A percentile compares a stretch with the other conserved stretches of the same genome.
Conservation (phyloP, 2,888 invertebrate species). For the Chrysolina oricalcia region DNA sequence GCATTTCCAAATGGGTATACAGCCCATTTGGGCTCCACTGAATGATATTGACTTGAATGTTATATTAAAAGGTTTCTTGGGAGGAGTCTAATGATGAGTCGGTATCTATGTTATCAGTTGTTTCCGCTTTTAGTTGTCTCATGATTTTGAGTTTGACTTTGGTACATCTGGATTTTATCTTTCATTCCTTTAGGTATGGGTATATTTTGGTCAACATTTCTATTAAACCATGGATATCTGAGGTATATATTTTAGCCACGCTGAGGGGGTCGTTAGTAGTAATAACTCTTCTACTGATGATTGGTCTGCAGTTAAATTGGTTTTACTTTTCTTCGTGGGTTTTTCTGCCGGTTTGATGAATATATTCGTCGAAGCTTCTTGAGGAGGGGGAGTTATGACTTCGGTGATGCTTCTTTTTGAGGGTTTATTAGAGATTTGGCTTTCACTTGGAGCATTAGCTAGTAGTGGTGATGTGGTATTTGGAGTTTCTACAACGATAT, state of each 20-base stretch:
- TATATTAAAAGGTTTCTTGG: not conserved
- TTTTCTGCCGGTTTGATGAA: too few relatives aligned
- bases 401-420: too few relatives aligned
- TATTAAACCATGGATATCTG: slow-evolving; percentile 3
- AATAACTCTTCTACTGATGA: too few relatives aligned
- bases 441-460: too few relatives aligned
- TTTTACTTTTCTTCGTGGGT: too few relatives aligned
- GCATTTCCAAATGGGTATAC: slow-evolving; percentile 11
- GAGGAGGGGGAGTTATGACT: too few relatives aligned
- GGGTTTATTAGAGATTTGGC: too few relatives aligned
- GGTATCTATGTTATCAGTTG: not conserved
- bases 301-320: too few relatives aligned
- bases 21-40: slow-evolving; percentile 4
- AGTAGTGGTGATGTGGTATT: too few relatives aligned
- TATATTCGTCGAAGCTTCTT: too few relatives aligned
- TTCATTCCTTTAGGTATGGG: not conserved
- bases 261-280: not conserved
- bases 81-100: slow-evolving; percentile 14
- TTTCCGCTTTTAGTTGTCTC: not conserved
- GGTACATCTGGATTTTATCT: slow-evolving; percentile 5
- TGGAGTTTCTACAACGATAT: too few relatives aligned
- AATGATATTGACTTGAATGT: slow-evolving; percentile 8
- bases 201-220: slow-evolving; percentile 6
- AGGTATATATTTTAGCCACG: not conserved
- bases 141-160: slow-evolving; percentile 2